A percentile compares a stretch with the other conserved stretches of the same genome.
These are phyloP conservation scores for Agrypnia vestita DNA, from an alignment of 1,140 invertebrate species.

Conservation along the genomic window DNA sequence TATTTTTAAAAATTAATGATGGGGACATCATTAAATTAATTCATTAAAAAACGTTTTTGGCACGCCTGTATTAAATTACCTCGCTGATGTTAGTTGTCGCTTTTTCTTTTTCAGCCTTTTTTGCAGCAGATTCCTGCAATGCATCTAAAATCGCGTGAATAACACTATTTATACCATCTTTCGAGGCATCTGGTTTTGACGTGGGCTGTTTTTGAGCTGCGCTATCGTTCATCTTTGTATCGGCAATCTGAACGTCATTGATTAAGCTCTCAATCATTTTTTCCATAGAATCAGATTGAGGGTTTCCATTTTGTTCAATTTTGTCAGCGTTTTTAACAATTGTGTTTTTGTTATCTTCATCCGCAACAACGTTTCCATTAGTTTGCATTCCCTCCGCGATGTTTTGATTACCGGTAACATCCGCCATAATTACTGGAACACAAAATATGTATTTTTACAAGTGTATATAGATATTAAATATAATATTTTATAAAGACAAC, in stretches of 20 bases:
- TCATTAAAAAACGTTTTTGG: too few species aligned
- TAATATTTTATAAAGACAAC: too few species aligned
- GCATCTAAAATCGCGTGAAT: slow-evolving; percentile 31
- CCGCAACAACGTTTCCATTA: not conserved
- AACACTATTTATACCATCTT: slow-evolving; percentile 30
- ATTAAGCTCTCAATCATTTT: slow-evolving; percentile 14
- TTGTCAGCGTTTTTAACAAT: not conserved
- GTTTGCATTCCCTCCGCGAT: not conserved
- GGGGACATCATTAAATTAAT: too few species aligned
- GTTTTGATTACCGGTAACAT: not conserved
- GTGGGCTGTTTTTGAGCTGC: not conserved
- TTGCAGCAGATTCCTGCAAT: slow-evolving; percentile 23
- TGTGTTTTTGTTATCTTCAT: not conserved
- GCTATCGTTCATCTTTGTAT: not conserved
- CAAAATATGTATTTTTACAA: not conserved
- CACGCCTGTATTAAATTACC: not conserved
- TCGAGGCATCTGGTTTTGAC: slow-evolving; percentile 9
- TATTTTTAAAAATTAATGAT: too few species aligned
- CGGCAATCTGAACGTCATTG: not conserved
- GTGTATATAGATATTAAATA: not conserved
- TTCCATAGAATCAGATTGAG: not conserved
- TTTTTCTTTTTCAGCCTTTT: slow-evolving; percentile 5
- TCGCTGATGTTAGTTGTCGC: slow-evolving; percentile 13
- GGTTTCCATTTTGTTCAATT: not conserved
- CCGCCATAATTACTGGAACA: not conserved